A percentile compares a stretch with the other conserved stretches of the same genome.
Evolutionary conservation across 1,140 invertebrate genomes (phyloP).

Genomic region (Argopecten irradians): DNA sequence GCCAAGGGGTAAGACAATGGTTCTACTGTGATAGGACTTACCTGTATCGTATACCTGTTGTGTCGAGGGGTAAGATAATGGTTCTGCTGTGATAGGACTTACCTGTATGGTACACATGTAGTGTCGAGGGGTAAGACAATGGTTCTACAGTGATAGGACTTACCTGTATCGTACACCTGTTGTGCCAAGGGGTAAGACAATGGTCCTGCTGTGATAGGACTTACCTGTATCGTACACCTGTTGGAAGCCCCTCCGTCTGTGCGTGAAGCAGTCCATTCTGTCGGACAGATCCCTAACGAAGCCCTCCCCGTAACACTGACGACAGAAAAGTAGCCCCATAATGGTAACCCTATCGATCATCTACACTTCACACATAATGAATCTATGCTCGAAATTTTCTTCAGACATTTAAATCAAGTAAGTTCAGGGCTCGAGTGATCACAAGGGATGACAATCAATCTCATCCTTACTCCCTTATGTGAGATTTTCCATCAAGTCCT

Average conservation of each 20-base stretch:
- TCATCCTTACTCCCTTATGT: not conserved
- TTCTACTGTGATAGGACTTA: too few species aligned
- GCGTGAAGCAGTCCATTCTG: not conserved
- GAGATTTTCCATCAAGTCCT: not conserved
- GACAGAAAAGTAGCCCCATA: not conserved
- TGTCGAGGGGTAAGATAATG: too few species aligned
- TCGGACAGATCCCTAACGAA: not conserved
- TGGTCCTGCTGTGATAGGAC: too few species aligned
- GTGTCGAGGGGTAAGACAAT: too few species aligned
- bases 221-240: slow-evolving; percentile 16
- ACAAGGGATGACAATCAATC: not conserved
- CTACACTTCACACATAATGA: not conserved
- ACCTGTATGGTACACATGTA: too few species aligned
- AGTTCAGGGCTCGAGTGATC: not conserved
- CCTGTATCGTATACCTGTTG: too few species aligned
- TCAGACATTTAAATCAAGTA: not conserved
- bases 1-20: too few species aligned
- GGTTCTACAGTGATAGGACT: too few species aligned
- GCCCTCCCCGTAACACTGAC: not conserved
- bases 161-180: too few species aligned
- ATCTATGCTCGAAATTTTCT: not conserved
- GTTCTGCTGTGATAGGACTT: too few species aligned
- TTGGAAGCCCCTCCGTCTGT: not conserved
- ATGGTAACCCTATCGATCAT: not conserved
- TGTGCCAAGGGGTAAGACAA: too few species aligned